A percentile compares a stretch with the other conserved stretches of the same genome.
These are phyloP conservation scores for Agrotis segetum DNA, from an alignment of 2,888 invertebrate genomes.

Conservation along the genomic window DNA sequence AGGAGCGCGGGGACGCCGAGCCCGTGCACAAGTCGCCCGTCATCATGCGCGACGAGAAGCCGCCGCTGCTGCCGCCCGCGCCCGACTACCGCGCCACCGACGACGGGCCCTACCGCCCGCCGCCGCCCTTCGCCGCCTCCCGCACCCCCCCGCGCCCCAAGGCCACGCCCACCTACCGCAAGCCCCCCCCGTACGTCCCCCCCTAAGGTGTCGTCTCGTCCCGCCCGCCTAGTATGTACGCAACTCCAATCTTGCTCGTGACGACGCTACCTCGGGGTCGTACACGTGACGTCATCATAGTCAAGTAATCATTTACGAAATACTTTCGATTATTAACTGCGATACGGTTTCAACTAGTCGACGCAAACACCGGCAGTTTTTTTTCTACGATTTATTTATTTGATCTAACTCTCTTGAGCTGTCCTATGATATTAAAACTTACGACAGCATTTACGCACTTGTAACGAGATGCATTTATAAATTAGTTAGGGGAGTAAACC, in stretches of 20 bases:
- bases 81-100: slow-evolving; percentile 92
- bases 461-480: slow-evolving; percentile 65
- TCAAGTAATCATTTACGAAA: slow-evolving; percentile 46
- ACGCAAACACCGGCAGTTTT: slow-evolving; percentile 55
- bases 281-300: slow-evolving; percentile 46
- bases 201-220: slow-evolving; percentile 92
- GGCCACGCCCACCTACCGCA: slow-evolving; percentile 97
- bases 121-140: slow-evolving; percentile 95
- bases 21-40: slow-evolving; percentile 97
- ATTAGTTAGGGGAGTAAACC: slow-evolving; percentile 66
- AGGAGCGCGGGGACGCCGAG: slow-evolving; percentile 97
- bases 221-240: slow-evolving; percentile 94
- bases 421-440: slow-evolving; percentile 47
- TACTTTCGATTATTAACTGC: slow-evolving; percentile 54
- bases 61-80: slow-evolving; percentile 96
- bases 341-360: slow-evolving; percentile 61
- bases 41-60: slow-evolving; percentile 98
- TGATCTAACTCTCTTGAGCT: slow-evolving; percentile 49
- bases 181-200: slow-evolving; percentile 99
- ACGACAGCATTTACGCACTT: slow-evolving; percentile 56
- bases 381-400: slow-evolving; percentile 61
- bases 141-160: slow-evolving; percentile 95
- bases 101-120: slow-evolving; percentile 96
- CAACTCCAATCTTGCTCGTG: slow-evolving; percentile 37
- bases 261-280: slow-evolving; percentile 33